These are phyloP conservation scores for Penaeus japonicus DNA, from an alignment of 1,140 invertebrate genomes.

Conservation along the genomic window DNA sequence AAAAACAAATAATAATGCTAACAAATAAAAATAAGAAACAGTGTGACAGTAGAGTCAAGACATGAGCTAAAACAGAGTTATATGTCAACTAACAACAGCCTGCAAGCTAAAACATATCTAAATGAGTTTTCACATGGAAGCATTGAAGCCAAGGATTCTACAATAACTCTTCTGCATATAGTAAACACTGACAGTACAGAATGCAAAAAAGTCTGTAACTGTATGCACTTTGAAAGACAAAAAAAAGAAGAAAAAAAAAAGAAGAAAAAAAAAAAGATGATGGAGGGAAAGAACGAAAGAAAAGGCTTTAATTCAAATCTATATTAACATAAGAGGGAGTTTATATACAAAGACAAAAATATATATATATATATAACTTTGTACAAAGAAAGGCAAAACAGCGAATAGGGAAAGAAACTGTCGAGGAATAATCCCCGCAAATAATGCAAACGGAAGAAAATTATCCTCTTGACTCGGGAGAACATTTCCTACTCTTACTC, in stretches of 20 bases:
- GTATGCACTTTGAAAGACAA: neutral
- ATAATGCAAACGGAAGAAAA: too few species aligned
- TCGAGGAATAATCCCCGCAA: too few species aligned
- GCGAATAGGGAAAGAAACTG: too few species aligned
- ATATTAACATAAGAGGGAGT: too few species aligned
- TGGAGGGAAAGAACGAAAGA: too few species aligned
- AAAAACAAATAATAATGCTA: too few species aligned
- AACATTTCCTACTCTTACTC: too few species aligned
- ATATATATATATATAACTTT: too few species aligned
- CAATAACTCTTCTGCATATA: neutral
- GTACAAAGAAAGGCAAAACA: too few species aligned
- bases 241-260: neutral
- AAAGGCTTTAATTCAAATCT: too few species aligned
- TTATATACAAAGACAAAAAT: too few species aligned
- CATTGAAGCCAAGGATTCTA: neutral
- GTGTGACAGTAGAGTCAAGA: neutral
- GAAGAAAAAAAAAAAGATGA: neutral
- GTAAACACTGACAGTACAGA: neutral
- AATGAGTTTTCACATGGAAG: neutral
- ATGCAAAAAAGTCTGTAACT: neutral
- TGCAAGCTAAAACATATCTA: neutral
- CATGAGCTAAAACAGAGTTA: neutral
- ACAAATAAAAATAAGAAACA: conserved; percentile 2
- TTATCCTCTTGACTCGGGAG: too few species aligned
- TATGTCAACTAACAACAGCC: neutral